Conservation (phyloP, 2,113 vertebrate species). For the Azemiops feae region DNA sequence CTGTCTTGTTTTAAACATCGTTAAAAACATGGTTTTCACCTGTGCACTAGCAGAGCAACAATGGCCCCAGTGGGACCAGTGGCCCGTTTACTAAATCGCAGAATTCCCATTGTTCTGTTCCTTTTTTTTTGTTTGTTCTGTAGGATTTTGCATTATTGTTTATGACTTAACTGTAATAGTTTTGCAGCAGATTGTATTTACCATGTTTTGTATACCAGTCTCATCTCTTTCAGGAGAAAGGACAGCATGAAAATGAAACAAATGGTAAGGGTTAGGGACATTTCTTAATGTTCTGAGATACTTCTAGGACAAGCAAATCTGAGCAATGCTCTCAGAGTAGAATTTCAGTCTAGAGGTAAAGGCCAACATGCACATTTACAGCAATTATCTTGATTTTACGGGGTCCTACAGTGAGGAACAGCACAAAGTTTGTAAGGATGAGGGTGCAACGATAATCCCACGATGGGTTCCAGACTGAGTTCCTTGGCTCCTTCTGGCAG, state of each 20-base stretch:
- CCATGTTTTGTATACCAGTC: not conserved
- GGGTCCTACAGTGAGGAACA: not conserved
- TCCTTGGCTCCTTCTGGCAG: not conserved
- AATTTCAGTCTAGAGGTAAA: not conserved
- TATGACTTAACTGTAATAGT: not conserved
- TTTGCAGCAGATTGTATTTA: not conserved
- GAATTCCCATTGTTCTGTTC: not conserved
- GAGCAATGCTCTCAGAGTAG: not conserved
- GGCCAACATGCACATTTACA: not conserved
- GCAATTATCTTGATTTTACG: not conserved
- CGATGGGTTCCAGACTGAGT: not conserved
- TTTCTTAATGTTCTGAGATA: not conserved
- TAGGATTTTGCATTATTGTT: not conserved
- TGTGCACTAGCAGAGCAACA: not conserved
- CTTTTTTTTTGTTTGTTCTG: not conserved
- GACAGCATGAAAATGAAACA: not conserved
- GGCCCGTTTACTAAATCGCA: not conserved
- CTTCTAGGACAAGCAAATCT: not conserved
- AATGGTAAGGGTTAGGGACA: not conserved
- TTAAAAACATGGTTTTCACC: not conserved
- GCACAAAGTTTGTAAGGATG: not conserved
- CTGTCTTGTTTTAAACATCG: not conserved
- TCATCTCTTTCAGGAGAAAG: not conserved
- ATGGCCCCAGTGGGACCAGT: not conserved
- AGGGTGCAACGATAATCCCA: not conserved